Conservation (phyloP, 2,797 vertebrate species). For the Brotula barbata region DNA sequence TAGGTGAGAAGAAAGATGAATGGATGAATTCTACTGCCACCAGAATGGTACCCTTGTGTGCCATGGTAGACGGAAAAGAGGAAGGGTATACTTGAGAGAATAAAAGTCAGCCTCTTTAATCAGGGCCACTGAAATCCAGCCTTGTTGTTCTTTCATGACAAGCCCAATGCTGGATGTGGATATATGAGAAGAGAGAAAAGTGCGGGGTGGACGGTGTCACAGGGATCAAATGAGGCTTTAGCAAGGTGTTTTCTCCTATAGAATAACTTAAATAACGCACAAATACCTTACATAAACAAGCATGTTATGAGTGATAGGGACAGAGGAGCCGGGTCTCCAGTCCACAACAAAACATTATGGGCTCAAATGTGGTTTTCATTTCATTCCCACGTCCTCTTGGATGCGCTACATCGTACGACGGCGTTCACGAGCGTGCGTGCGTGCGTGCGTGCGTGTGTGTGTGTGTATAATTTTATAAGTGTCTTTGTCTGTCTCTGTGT, state of each 20-base stretch:
- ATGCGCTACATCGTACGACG: conserved; percentile 16
- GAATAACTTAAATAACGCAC: conserved; percentile 71
- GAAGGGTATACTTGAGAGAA: conserved; percentile 70
- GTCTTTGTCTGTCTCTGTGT: conserved; percentile 61
- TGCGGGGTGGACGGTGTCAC: conserved; percentile 20
- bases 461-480: conserved; percentile 26
- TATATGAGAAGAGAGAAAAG: conserved; percentile 47
- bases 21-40: conserved; percentile 73
- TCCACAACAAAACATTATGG: conserved; percentile 33
- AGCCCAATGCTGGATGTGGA: conserved; percentile 62
- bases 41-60: conserved; percentile 73
- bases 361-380: conserved; percentile 41
- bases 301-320: conserved; percentile 59
- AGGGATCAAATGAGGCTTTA: conserved; percentile 68
- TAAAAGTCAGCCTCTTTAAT: conserved; percentile 80
- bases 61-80: conserved; percentile 65
- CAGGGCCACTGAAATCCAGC: conserved; percentile 79
- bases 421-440: not conserved
- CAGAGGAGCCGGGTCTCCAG: conserved; percentile 55
- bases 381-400: not conserved
- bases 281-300: conserved; percentile 64
- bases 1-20: conserved; percentile 78
- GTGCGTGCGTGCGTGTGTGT: conserved; percentile 7
- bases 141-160: conserved; percentile 80
- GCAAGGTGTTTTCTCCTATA: conserved; percentile 65